Base-by-base conservation (phyloP, 2,888 invertebrate species). In the Xanthia icteritia region DNA sequence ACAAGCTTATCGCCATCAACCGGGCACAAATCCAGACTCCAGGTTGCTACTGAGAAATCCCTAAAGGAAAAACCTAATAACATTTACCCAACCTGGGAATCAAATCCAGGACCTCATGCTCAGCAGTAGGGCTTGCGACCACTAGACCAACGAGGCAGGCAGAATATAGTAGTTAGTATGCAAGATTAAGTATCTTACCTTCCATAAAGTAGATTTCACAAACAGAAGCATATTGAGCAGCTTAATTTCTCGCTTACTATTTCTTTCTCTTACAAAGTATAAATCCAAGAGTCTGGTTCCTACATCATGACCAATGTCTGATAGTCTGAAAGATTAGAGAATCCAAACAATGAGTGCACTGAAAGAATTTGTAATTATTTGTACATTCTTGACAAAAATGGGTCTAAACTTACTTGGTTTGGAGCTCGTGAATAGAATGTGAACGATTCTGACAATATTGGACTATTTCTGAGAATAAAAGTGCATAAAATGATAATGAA, bases 401-500 rank as follows among this genome's bases (percentile, higher is more conserved):
- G 23, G 42, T 31, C 13, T n/a, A 69, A 58, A 94, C 97, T 96
- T 96, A 99, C 99, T 98, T 99, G 89, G 97, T 98, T 93, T 99
- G 99, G 64, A 99, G 96, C 94, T 99, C 99, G n/a, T 98, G 98
- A 54, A 99, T 98, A 20, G 99, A 99, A 92, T 98, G 98, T 15
- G 99, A 99, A 89, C 99, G 98, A 97, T 98, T 99, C 97, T 99
- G 99, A 91, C 99, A 99, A 95, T 99, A 99, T 93, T 99, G 99
- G 2, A 99, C 99, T 83, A 99, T 98, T 97, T 99, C 99, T 36
- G 99, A 99, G 95, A 99, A 99, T 76, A 99, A 97, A 68, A 99
- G 97, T 1, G 99, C 99, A 95, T 99, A 99, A 89, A 99, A 98
- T 88, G 99, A 99, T 73, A 99, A 95, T 69, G 99, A 99, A 76